Evolutionary conservation across 2,797 vertebrate species (phyloP).

Genomic region (Telmatherina bonti): DNA sequence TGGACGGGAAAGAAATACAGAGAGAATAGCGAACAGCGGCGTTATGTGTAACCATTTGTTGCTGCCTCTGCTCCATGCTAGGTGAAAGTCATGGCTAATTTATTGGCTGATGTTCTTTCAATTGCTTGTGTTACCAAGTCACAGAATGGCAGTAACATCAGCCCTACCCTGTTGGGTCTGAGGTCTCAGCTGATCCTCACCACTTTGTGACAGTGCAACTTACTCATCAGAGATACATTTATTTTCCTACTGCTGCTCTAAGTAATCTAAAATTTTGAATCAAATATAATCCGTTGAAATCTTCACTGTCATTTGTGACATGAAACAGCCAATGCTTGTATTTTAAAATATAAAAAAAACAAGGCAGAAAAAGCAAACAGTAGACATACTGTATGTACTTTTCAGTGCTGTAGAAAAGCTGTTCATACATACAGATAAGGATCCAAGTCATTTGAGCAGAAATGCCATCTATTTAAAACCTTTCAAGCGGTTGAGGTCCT

Average conservation of each 20-base stretch:
- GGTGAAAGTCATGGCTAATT: constrained; percentile 75
- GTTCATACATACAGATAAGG: constrained; percentile 51
- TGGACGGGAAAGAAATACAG: constrained; percentile 24
- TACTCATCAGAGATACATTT: background rate
- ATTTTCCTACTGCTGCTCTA: background rate
- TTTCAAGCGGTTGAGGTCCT: constrained; percentile 31
- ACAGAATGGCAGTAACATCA: constrained; percentile 46
- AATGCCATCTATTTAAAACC: constrained; percentile 65
- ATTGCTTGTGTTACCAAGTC: constrained; percentile 51
- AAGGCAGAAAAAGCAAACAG: background rate
- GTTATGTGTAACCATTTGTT: constrained; percentile 63
- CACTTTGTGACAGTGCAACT: constrained; percentile 20
- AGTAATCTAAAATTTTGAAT: background rate
- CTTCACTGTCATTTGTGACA: background rate
- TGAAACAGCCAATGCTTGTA: background rate
- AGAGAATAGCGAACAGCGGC: constrained; percentile 43
- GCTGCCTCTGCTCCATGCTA: constrained; percentile 62
- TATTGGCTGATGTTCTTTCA: constrained; percentile 69
- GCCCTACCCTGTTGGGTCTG: constrained; percentile 32
- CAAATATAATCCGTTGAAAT: background rate
- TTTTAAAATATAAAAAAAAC: background rate
- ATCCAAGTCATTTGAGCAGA: constrained; percentile 48
- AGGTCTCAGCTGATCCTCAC: constrained; percentile 23
- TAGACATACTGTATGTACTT: background rate
- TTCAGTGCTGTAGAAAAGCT: constrained; percentile 10